A percentile compares a stretch with the other conserved stretches of the same genome.
Evolutionary conservation across 1,140 invertebrate genomes (phyloP).

Genomic region (Drosophila lacertosa): DNA sequence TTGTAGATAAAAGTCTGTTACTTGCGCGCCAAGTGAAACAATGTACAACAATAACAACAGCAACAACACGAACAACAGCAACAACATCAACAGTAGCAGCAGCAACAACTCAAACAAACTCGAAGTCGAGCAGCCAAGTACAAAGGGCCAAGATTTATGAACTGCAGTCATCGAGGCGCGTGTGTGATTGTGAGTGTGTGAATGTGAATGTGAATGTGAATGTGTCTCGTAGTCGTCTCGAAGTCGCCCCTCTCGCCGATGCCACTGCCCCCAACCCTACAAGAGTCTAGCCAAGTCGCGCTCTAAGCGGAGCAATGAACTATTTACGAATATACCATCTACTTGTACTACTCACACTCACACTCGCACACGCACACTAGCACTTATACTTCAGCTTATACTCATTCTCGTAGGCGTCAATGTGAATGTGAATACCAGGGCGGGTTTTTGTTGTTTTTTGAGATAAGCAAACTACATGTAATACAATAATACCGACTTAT

Average conservation of each 20-base stretch:
- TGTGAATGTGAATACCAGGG: constrained; percentile 6
- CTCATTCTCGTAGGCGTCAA: constrained; percentile 35
- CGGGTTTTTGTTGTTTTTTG: background rate
- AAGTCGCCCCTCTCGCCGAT: constrained; percentile 38
- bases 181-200: constrained; percentile 24
- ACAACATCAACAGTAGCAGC: constrained; percentile 14
- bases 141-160: constrained; percentile 74
- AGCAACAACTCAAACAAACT: constrained; percentile 41
- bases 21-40: constrained; percentile 54
- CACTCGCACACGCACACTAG: constrained; percentile 27
- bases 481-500: constrained; percentile 38
- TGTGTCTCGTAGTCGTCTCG: constrained; percentile 51
- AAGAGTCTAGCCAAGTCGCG: constrained; percentile 29
- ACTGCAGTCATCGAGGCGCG: constrained; percentile 53
- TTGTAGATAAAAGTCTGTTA: constrained; percentile 68
- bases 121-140: constrained; percentile 51
- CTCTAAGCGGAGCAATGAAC: constrained; percentile 74
- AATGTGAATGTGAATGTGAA: constrained; percentile 14
- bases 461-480: constrained; percentile 46
- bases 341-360: constrained; percentile 42
- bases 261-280: constrained; percentile 10
- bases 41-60: constrained; percentile 46
- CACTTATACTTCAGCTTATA: constrained; percentile 10
- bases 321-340: constrained; percentile 70
- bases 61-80: too few species aligned